A percentile compares a stretch with the other conserved stretches of the same genome.
phyloP scores from a whole-genome alignment of 2,113 vertebrate species.

The Podiceps cristatus region DNA sequence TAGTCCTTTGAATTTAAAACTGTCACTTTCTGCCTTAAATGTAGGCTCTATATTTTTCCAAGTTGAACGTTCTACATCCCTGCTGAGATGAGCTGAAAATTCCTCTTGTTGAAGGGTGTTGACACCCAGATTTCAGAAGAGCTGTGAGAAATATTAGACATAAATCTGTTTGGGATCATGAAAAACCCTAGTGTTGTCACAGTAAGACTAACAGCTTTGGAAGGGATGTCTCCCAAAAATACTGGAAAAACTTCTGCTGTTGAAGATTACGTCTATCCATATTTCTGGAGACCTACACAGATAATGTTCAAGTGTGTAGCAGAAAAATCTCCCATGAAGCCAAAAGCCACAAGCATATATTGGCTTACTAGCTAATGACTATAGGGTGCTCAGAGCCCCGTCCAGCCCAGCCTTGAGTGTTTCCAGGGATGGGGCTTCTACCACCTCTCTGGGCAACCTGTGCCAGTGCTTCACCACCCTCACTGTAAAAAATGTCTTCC shows the following conservation, averaged over 20 bases:
- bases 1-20: neutral
- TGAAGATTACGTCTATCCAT: neutral
- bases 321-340: neutral
- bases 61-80: neutral
- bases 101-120: neutral
- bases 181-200: neutral
- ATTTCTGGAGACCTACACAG: neutral
- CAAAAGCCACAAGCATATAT: neutral
- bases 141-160: neutral
- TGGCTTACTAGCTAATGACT: neutral
- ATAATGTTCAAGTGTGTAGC: rapidly evolving
- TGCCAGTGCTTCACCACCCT: too few relatives aligned
- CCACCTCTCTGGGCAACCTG: too few relatives aligned
- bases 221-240: neutral
- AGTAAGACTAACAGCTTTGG: neutral
- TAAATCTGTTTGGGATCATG: neutral
- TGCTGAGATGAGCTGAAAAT: neutral
- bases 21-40: neutral
- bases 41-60: neutral
- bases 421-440: too few relatives aligned
- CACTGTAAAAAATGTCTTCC: too few relatives aligned
- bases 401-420: too few relatives aligned
- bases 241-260: neutral
- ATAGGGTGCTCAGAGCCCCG: too few relatives aligned
- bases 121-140: neutral